Evolutionary conservation across 1,140 invertebrate species (phyloP).

Genomic region (Cotesia typhae): DNA sequence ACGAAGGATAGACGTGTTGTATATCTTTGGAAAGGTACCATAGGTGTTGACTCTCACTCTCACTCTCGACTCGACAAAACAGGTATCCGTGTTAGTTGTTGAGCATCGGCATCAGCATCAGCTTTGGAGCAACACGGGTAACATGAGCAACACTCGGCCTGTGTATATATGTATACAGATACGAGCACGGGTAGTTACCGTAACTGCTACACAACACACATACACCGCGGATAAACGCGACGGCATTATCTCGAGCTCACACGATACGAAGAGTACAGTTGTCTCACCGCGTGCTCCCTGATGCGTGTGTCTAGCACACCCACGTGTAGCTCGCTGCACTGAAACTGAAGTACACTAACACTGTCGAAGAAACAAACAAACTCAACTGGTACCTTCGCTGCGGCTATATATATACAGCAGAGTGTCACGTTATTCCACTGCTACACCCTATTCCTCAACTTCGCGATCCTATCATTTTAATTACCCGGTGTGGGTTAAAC

Average conservation of each 20-base stretch:
- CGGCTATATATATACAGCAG: too few relatives aligned
- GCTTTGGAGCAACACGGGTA: too few relatives aligned
- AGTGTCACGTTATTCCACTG: constrained; percentile 55
- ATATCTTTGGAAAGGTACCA: not conserved
- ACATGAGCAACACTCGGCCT: too few relatives aligned
- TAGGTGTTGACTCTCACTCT: too few relatives aligned
- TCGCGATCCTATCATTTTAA: constrained; percentile 60
- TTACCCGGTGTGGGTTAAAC: constrained; percentile 60
- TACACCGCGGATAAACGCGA: too few relatives aligned
- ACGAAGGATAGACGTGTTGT: not conserved
- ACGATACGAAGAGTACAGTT: constrained; percentile 13
- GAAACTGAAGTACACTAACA: not conserved
- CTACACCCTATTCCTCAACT: not conserved
- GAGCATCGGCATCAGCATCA: not conserved
- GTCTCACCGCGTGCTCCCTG: constrained; percentile 14
- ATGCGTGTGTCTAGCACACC: constrained; percentile 27
- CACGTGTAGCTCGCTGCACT: constrained; percentile 23
- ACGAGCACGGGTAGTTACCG: too few relatives aligned
- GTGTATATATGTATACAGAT: too few relatives aligned
- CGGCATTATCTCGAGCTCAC: constrained; percentile 12
- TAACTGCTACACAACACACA: too few relatives aligned
- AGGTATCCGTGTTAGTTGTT: constrained; percentile 2
- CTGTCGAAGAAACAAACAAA: constrained; percentile 1
- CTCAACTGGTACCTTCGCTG: too few relatives aligned
- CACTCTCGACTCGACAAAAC: not conserved